phyloP scores from a whole-genome alignment of 2,797 vertebrate species.

The Agapornis canus region DNA sequence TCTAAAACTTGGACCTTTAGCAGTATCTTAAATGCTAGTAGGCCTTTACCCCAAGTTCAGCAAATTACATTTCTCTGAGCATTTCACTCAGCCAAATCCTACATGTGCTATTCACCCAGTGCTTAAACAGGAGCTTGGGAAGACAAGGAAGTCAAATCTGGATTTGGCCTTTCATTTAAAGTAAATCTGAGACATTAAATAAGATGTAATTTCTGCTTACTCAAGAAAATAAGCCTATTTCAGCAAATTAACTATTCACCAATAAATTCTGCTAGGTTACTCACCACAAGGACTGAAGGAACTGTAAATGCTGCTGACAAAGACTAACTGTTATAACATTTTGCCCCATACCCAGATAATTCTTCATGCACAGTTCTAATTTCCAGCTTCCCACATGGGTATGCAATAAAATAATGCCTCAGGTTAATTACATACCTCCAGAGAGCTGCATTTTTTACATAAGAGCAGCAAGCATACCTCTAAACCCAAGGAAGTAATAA shows the following conservation, averaged over 20 bases:
- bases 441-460: neutral
- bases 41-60: neutral
- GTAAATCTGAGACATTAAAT: neutral
- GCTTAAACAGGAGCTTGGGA: neutral
- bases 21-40: neutral
- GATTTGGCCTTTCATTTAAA: slow-evolving; percentile 8
- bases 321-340: slow-evolving; percentile 7
- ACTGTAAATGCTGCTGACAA: neutral
- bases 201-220: slow-evolving; percentile 26
- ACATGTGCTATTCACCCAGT: neutral
- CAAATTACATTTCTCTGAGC: neutral
- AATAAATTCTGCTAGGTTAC: slow-evolving; percentile 27
- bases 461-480: neutral
- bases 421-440: neutral
- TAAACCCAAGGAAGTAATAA: neutral
- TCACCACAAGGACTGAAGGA: neutral
- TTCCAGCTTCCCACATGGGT: slow-evolving; percentile 16
- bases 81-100: neutral
- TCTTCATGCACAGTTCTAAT: neutral
- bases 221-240: slow-evolving; percentile 20
- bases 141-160: slow-evolving; percentile 8
- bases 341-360: neutral
- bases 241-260: slow-evolving; percentile 19
- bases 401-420: neutral
- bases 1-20: neutral